Conservation (phyloP, 2,113 vertebrate species). For the Opisthocomus hoazin region DNA sequence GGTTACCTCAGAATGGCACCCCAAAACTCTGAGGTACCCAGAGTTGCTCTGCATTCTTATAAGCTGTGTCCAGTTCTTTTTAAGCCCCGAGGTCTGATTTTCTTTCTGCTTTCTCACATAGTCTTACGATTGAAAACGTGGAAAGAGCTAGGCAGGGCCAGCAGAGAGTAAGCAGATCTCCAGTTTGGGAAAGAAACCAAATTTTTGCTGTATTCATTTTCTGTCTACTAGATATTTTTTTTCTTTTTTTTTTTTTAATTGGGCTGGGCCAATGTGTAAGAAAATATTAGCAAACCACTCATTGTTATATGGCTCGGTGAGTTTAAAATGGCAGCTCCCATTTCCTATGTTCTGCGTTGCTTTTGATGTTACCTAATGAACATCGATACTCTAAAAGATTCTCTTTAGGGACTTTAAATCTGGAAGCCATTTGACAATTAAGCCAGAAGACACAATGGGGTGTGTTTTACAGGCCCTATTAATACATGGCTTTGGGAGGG, state of each 20-base stretch:
- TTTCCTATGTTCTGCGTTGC: not conserved
- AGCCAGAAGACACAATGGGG: conserved; percentile 31
- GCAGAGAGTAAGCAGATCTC: not conserved
- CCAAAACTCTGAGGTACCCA: not conserved
- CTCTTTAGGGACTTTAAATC: conserved; percentile 12
- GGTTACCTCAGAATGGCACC: not conserved
- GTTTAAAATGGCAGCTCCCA: not conserved
- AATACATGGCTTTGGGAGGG: not conserved
- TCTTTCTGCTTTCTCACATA: not conserved
- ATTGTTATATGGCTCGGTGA: not conserved
- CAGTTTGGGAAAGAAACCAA: not conserved
- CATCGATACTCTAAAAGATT: not conserved
- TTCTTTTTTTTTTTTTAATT: not conserved
- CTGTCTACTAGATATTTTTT: not conserved
- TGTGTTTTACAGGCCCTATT: conserved; percentile 33
- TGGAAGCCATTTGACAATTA: conserved; percentile 68
- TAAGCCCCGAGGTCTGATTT: not conserved
- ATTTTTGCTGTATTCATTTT: not conserved
- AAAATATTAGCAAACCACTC: not conserved
- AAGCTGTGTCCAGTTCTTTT: not conserved
- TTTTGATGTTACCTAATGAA: conserved; percentile 29
- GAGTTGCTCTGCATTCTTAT: not conserved
- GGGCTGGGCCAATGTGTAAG: not conserved
- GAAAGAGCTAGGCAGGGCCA: not conserved
- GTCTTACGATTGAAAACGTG: not conserved